Conservation (phyloP, 2,113 vertebrate species). For the Saguinus midas region DNA sequence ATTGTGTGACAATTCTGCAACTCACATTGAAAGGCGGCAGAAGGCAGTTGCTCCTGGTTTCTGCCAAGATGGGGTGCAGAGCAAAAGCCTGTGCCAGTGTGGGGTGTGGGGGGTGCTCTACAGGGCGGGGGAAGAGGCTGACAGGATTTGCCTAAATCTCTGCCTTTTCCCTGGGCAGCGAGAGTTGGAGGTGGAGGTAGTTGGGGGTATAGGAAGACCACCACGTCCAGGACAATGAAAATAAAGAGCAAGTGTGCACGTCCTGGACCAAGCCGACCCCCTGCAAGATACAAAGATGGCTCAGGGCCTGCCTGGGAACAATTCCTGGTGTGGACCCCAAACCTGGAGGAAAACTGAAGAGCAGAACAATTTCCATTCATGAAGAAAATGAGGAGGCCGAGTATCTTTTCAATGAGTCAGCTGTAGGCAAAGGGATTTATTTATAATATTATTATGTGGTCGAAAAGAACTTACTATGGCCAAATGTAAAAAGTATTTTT, state of each 20-base stretch:
- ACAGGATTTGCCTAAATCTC: neutral
- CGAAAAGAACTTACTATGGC: constrained; percentile 83
- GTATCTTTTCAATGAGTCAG: constrained; percentile 82
- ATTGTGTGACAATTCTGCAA: neutral
- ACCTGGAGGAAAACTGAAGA: constrained; percentile 79
- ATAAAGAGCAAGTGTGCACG: neutral
- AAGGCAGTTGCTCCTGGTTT: neutral
- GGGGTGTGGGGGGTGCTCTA: accelerated
- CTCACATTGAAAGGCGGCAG: neutral
- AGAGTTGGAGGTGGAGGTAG: neutral
- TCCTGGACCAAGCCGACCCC: neutral
- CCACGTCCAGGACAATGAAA: neutral
- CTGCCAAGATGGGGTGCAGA: neutral
- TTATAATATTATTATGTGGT: constrained; percentile 88
- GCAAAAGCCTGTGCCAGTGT: neutral
- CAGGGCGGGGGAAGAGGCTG: neutral
- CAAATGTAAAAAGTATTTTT: constrained; percentile 87
- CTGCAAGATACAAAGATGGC: constrained; percentile 34
- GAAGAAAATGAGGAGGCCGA: constrained; percentile 67
- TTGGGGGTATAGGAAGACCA: neutral
- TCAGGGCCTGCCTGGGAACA: constrained; percentile 25
- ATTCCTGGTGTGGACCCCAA: constrained; percentile 64
- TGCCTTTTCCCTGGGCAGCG: neutral
- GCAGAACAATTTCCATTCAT: constrained; percentile 75
- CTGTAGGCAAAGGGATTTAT: constrained; percentile 84